Conservation (phyloP, 1,140 invertebrate species). For the Drosophila saltans region DNA sequence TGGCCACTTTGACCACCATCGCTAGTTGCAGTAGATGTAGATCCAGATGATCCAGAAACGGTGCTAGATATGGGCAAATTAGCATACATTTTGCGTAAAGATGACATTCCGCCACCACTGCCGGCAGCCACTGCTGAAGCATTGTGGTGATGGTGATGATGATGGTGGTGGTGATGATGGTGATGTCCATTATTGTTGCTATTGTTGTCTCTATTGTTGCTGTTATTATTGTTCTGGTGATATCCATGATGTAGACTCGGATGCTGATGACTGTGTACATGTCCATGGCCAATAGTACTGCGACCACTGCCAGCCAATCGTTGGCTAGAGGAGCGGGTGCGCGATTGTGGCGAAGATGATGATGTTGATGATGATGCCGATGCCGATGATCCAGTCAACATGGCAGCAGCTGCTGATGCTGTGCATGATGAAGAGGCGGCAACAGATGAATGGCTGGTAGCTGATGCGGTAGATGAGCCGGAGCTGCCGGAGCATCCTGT, state of each 20-base stretch:
- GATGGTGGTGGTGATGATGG: constrained; percentile 51
- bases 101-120: constrained; percentile 39
- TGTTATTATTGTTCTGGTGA: constrained; percentile 50
- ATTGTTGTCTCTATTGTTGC: neutral
- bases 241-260: constrained; percentile 64
- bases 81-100: constrained; percentile 42
- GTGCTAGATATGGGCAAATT: constrained; percentile 14
- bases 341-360: constrained; percentile 22
- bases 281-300: constrained; percentile 52
- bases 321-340: constrained; percentile 53
- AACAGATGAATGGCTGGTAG: neutral
- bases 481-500: constrained; percentile 15
- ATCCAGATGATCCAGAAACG: constrained; percentile 1
- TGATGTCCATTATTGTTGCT: constrained; percentile 37
- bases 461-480: neutral
- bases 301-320: constrained; percentile 16
- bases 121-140: constrained; percentile 54
- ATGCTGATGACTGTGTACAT: constrained; percentile 75
- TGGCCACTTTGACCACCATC: constrained; percentile 28
- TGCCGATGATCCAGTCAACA: constrained; percentile 1
- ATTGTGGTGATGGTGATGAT: constrained; percentile 49
- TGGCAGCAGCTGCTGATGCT: neutral
- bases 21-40: constrained; percentile 39
- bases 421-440: constrained; percentile 4
- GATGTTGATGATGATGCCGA: neutral